Conservation (phyloP, 2,113 vertebrate species). For the Neotoma lepida region DNA sequence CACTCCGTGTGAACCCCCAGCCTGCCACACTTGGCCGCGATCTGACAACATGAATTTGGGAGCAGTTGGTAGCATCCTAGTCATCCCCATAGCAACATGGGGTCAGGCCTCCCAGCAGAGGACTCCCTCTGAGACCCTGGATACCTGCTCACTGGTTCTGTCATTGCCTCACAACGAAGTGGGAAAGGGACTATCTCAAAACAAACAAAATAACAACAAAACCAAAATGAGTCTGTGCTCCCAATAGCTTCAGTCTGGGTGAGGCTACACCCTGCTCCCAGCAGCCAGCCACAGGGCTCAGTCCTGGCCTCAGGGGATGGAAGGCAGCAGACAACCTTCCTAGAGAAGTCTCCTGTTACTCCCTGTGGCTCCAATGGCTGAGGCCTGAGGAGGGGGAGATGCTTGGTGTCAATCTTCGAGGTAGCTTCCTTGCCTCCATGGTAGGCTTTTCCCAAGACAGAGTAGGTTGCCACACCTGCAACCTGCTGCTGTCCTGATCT, state of each 20-base stretch:
- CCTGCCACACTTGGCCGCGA: neutral
- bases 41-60: neutral
- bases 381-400: neutral
- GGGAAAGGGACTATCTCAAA: neutral
- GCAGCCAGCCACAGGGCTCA: neutral
- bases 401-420: too few relatives aligned
- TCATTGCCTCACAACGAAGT: neutral
- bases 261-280: neutral
- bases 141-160: fast-evolving
- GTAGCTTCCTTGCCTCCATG: neutral
- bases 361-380: neutral
- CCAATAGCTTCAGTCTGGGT: neutral
- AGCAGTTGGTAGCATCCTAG: neutral
- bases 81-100: constrained; percentile 28
- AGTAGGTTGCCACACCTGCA: too few relatives aligned
- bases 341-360: neutral
- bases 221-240: neutral
- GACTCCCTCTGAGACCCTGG: neutral
- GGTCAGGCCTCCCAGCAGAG: neutral
- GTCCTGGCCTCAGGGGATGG: neutral
- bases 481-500: neutral
- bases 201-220: neutral
- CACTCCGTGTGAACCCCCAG: neutral
- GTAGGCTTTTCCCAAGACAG: fast-evolving
- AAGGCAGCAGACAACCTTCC: neutral